Evolutionary conservation across 2,888 invertebrate genomes (phyloP).

Genomic region (Drosophila anomalipes): DNA sequence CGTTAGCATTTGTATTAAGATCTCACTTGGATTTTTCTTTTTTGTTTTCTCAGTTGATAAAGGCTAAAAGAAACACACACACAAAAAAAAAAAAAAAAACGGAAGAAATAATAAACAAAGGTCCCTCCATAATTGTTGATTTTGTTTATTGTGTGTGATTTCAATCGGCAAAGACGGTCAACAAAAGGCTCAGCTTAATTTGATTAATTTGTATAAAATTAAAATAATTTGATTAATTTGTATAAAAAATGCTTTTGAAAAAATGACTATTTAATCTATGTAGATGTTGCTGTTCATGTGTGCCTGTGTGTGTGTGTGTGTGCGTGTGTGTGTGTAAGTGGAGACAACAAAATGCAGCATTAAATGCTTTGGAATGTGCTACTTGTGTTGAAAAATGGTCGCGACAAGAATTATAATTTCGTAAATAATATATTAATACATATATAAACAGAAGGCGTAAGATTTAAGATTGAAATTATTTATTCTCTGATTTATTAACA

Average conservation of each 20-base stretch:
- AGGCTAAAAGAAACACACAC: background rate
- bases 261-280: constrained; percentile 51
- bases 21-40: constrained; percentile 5
- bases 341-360: constrained; percentile 47
- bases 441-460: background rate
- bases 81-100: constrained; percentile 9
- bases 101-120: constrained; percentile 20
- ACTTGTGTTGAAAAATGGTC: constrained; percentile 76
- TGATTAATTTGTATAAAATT: constrained; percentile 70
- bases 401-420: constrained; percentile 52
- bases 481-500: constrained; percentile 64
- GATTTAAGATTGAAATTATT: constrained; percentile 76
- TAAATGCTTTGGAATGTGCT: constrained; percentile 74
- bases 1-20: constrained; percentile 1
- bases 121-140: constrained; percentile 4
- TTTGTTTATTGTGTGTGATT: constrained; percentile 26
- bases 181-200: constrained; percentile 79
- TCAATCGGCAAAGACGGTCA: constrained; percentile 27
- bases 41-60: constrained; percentile 10
- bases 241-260: constrained; percentile 62
- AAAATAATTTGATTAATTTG: constrained; percentile 5
- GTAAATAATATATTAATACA: constrained; percentile 36
- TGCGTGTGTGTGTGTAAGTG: constrained; percentile 8
- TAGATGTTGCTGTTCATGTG: background rate
- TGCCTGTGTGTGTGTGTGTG: constrained; percentile 12